Percentiles rank a stretch among this genome's conserved stretches.
Conservation (phyloP, 1,140 invertebrate genomes). For the Idris sp. region DNA sequence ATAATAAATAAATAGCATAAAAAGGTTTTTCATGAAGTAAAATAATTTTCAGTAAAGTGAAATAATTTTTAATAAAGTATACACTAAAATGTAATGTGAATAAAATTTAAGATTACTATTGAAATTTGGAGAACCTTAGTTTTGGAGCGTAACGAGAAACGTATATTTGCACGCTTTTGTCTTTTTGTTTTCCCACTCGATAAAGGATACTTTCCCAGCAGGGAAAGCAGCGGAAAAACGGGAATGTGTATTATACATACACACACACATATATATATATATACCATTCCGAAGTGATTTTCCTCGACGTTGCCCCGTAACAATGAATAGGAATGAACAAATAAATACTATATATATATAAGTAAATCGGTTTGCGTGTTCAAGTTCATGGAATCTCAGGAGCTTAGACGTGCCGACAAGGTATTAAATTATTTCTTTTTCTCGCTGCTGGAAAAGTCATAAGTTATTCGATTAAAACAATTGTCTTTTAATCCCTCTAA, state of each 20-base stretch:
- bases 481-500: too few relatives aligned
- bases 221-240: conserved; percentile 67
- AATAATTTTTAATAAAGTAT: too few relatives aligned
- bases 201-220: conserved; percentile 64
- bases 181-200: conserved; percentile 26
- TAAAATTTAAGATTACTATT: background rate
- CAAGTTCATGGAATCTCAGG: conserved; percentile 56
- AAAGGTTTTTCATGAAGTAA: too few relatives aligned
- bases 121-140: conserved; percentile 27
- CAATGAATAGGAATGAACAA: conserved; percentile 60
- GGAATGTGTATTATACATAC: too few relatives aligned
- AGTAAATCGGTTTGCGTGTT: conserved; percentile 65
- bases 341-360: too few relatives aligned
- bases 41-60: too few relatives aligned
- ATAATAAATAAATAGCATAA: too few relatives aligned
- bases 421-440: conserved; percentile 62
- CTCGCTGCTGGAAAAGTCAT: conserved; percentile 42
- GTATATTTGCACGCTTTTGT: conserved; percentile 31
- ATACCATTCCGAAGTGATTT: conserved; percentile 53
- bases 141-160: conserved; percentile 43
- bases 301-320: conserved; percentile 47
- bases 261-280: too few relatives aligned
- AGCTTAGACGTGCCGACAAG: conserved; percentile 61
- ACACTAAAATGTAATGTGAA: background rate
- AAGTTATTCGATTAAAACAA: too few relatives aligned